A percentile compares a stretch with the other conserved stretches of the same genome.
phyloP scores from a whole-genome alignment of 2,113 vertebrate species.

The Phasianus colchicus region DNA sequence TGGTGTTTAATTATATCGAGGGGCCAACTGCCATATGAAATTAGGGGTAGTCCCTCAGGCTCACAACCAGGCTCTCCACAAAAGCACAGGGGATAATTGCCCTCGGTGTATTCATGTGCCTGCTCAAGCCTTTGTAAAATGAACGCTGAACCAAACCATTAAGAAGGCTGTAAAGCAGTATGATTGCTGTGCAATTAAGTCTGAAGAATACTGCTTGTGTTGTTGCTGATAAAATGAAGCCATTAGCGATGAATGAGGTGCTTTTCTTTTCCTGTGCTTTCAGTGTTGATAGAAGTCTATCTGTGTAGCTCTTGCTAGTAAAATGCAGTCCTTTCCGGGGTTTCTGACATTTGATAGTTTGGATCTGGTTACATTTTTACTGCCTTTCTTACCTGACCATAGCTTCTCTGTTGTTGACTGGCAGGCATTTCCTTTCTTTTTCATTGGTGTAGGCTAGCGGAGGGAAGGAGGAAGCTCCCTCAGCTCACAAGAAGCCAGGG shows the following conservation, averaged over 20 bases:
- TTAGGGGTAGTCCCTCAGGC: rapidly evolving
- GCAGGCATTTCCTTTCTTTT: neutral
- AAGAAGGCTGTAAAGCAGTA: slow-evolving; percentile 31
- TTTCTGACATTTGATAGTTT: neutral
- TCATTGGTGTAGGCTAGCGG: neutral
- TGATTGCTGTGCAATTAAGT: slow-evolving; percentile 18
- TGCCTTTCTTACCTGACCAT: neutral
- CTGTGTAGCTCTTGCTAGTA: neutral
- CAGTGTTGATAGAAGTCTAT: neutral
- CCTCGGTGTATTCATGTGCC: neutral
- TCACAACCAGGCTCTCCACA: neutral
- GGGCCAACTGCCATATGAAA: neutral
- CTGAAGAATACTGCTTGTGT: neutral
- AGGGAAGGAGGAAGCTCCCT: neutral
- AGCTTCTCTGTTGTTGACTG: neutral
- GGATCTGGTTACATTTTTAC: neutral
- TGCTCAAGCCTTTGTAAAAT: neutral
- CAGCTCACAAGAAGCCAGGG: neutral
- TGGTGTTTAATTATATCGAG: neutral
- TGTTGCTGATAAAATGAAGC: slow-evolving; percentile 11
- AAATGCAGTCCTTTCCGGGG: neutral
- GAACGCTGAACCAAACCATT: neutral
- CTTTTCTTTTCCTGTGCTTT: slow-evolving; percentile 13
- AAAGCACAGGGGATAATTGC: neutral
- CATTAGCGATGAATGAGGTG: slow-evolving; percentile 14